A percentile compares a stretch with the other conserved stretches of the same genome.
These are phyloP conservation scores for Leptinotarsa defecta DNA, from an alignment of 1,140 invertebrate species.

Conservation along the genomic window DNA sequence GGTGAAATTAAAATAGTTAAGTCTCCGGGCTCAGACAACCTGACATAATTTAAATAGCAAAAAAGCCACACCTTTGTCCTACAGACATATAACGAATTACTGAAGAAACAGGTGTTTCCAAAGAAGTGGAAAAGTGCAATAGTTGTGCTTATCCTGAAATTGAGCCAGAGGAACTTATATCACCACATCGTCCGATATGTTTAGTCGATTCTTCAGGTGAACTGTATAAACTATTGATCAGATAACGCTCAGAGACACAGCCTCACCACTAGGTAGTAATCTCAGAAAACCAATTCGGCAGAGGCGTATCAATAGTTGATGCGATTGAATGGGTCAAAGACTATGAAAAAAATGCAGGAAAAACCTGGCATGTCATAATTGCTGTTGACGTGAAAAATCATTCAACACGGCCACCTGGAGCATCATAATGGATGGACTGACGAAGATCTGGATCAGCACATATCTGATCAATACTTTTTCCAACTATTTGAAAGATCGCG, in stretches of 20 bases:
- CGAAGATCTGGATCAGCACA: constrained; percentile 11
- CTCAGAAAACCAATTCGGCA: constrained; percentile 45
- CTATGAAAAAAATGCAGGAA: constrained; percentile 13
- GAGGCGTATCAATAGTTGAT: constrained; percentile 45
- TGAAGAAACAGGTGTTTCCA: constrained; percentile 17
- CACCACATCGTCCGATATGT: constrained; percentile 35
- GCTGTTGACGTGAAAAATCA: constrained; percentile 37
- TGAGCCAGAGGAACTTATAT: too few species aligned
- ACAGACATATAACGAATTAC: constrained; percentile 22
- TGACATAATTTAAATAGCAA: constrained; percentile 18
- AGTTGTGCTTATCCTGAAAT: constrained; percentile 9
- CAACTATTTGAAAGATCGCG: constrained; percentile 33
- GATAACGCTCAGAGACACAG: not conserved
- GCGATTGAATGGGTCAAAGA: constrained; percentile 40
- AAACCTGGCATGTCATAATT: constrained; percentile 16
- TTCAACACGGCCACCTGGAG: constrained; percentile 43
- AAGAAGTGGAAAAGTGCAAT: constrained; percentile 28
- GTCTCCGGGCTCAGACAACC: constrained; percentile 28
- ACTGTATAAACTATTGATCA: constrained; percentile 32
- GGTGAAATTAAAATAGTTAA: constrained; percentile 9
- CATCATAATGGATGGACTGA: not conserved
- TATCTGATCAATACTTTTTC: constrained; percentile 34
- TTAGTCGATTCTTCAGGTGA: constrained; percentile 40
- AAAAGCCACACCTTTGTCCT: not conserved
- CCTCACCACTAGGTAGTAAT: constrained; percentile 27